Percentiles rank a stretch among this genome's conserved stretches.
Conservation (phyloP, 2,113 vertebrate species). For the Pseudois nayaur region DNA sequence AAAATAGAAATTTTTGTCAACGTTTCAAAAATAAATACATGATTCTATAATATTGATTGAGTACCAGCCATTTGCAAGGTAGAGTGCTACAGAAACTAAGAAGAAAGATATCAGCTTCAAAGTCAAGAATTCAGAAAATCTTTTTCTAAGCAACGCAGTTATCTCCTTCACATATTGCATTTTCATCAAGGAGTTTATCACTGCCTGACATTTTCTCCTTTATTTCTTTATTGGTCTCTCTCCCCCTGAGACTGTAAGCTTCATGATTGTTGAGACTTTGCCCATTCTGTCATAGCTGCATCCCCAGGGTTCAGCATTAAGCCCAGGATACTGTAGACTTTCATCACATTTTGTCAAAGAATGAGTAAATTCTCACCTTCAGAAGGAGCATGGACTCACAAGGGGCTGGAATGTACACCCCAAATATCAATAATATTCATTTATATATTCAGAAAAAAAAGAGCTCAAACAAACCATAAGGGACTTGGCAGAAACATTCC, state of each 20-base stretch:
- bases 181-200: not conserved
- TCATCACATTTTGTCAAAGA: not conserved
- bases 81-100: not conserved
- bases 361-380: not conserved
- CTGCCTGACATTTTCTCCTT: not conserved
- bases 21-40: not conserved
- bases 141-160: not conserved
- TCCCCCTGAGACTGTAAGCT: not conserved
- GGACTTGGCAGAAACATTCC: not conserved
- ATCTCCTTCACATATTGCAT: not conserved
- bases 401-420: not conserved
- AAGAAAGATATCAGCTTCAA: not conserved
- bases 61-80: not conserved
- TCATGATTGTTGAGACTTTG: not conserved
- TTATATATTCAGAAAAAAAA: not conserved
- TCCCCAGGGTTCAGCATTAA: not conserved
- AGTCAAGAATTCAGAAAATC: not conserved
- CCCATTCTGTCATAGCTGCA: not conserved
- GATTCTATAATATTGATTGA: not conserved
- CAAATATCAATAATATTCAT: not conserved
- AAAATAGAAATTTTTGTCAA: not conserved
- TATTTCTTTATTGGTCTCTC: not conserved
- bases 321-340: not conserved
- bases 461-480: not conserved
- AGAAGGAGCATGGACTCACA: not conserved